Conservation (phyloP, 2,797 vertebrate species). For the Mus minutoides region DNA sequence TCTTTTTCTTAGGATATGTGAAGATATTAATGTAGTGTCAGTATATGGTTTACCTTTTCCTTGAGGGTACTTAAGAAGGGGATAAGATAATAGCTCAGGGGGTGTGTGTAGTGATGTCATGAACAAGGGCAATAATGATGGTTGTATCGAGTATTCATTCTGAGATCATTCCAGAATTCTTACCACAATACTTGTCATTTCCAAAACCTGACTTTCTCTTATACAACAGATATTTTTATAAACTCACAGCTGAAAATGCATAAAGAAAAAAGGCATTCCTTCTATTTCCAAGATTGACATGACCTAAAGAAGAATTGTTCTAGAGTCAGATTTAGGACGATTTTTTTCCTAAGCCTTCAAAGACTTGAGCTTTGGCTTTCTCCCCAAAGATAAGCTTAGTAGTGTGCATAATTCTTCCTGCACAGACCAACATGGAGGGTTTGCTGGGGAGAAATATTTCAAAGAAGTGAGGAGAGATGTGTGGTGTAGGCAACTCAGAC, state of each 20-base stretch:
- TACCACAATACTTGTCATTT: not conserved
- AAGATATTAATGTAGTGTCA: slow-evolving; percentile 35
- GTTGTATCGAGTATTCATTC: not conserved
- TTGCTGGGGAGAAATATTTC: not conserved
- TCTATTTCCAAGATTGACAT: not conserved
- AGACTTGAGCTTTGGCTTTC: slow-evolving; percentile 72
- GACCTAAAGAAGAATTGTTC: not conserved
- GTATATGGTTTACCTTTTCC: not conserved
- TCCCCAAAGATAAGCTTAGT: not conserved
- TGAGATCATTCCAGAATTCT: not conserved
- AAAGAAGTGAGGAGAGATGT: slow-evolving; percentile 14
- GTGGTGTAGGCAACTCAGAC: slow-evolving; percentile 5
- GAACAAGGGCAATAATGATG: not conserved
- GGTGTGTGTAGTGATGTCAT: not conserved
- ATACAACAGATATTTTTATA: not conserved
- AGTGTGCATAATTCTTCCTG: not conserved
- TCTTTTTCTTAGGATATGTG: slow-evolving; percentile 72
- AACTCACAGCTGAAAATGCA: not conserved
- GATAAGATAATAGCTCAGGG: not conserved
- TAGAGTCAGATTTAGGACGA: not conserved
- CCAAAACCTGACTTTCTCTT: not conserved
- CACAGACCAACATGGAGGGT: not conserved
- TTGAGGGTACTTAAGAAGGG: not conserved
- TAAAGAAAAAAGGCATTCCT: not conserved
- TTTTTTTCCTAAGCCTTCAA: not conserved